Base-by-base conservation (phyloP, 2,888 invertebrate species). In the Lithodes maja region DNA sequence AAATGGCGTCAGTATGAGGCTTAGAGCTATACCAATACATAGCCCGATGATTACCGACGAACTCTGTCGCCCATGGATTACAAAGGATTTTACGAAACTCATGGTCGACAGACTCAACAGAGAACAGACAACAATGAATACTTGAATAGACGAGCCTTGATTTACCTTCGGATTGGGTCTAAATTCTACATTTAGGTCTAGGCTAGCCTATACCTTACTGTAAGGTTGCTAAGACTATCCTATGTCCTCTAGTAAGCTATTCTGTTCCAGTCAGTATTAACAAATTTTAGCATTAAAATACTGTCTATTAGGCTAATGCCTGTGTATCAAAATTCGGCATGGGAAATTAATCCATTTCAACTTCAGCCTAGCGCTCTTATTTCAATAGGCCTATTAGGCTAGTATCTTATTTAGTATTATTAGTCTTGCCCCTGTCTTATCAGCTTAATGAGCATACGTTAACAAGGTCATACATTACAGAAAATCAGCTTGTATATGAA, bases 11-110 rank as follows among this genome's bases (percentile, higher is more conserved):
- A 68, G 88, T 54, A 89, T 89, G 54, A 89, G 80, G 71, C 88
- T 89, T 52, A 89, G 17, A 52, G 88, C 85, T 50, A 89, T 85
- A 71, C 88, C 88, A 50, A 89, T 84, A 61, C 88, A 89, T n/a
- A 89, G 81, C 17, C 88, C 88, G 68, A 89, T 89, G 53, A 89
- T 89, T 3, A 89, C 61, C 7, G 88, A 75, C 9, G 88, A 85
- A 53, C 88, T 89, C 75, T 89, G 88, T 15, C 85, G 74, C 61
- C 85, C 74, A 17, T 85, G 81, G 49, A 89, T 52, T 3, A 89
- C 49, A 12, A 61, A 7, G 5, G 61, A 7, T 12, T 61, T 61
- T 61, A 61, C 12, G 12, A 33, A 33, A 33, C 33, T 33, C 33
- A 61, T 61, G 61, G 61, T 61, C 5, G 7, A 12, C 61, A 61